Evolutionary conservation across 1,140 invertebrate species (phyloP).

Genomic region (Tachypleus tridentatus): DNA sequence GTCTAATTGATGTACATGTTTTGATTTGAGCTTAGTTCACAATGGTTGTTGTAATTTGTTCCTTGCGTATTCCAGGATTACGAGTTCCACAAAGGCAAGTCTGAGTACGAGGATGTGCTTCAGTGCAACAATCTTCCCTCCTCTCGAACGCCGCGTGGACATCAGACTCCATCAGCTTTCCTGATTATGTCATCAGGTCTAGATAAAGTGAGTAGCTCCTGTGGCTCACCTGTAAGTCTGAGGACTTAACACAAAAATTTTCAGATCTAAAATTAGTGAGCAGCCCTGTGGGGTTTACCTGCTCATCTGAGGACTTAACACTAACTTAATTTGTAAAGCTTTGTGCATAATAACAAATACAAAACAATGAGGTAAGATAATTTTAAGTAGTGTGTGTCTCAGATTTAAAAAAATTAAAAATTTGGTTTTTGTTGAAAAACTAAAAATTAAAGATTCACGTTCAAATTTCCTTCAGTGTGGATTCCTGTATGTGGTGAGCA

Average conservation of each 20-base stretch:
- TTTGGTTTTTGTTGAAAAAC: not conserved
- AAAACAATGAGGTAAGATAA: not conserved
- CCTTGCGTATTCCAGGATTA: slow-evolving; percentile 52
- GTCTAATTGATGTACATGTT: no score
- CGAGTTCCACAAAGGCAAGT: slow-evolving; percentile 54
- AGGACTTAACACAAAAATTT: no score
- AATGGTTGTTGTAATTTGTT: no score
- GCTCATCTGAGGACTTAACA: no score
- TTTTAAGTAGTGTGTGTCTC: not conserved
- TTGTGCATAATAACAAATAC: no score
- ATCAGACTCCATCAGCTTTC: slow-evolving; percentile 82
- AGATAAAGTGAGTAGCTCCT: slow-evolving; percentile 48
- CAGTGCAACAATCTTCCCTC: slow-evolving; percentile 64
- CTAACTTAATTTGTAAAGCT: no score
- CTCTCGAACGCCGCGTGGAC: slow-evolving; percentile 54
- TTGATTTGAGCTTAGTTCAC: no score
- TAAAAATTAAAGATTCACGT: not conserved
- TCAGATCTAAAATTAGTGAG: no score
- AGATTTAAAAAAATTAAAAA: slow-evolving; percentile 1
- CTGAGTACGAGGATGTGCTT: slow-evolving; percentile 74
- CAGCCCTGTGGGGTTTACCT: no score
- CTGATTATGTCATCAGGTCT: slow-evolving; percentile 73
- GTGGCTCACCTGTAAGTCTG: not conserved
- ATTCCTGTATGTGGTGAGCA: no score
- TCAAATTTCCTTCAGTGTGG: not conserved